phyloP scores from a whole-genome alignment of 2,797 vertebrate species.

The Rhinichthys osculus region DNA sequence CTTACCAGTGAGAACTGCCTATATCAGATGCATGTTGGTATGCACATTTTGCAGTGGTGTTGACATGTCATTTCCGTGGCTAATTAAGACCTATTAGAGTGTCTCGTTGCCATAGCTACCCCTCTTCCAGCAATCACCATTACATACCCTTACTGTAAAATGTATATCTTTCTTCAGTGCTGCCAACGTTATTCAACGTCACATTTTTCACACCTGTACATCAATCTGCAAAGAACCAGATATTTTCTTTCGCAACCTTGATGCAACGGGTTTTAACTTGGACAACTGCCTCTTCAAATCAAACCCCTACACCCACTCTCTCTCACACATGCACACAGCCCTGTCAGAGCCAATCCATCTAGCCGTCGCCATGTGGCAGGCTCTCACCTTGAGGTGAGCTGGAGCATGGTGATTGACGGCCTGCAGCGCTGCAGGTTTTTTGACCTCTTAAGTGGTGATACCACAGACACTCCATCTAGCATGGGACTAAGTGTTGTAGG shows the following conservation, averaged over 20 bases:
- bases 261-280: conserved; percentile 23
- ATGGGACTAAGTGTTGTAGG: conserved; percentile 53
- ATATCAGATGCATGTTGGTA: conserved; percentile 18
- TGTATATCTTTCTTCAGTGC: conserved; percentile 6
- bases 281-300: conserved; percentile 32
- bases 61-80: conserved; percentile 33
- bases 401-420: conserved; percentile 76
- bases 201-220: conserved; percentile 28
- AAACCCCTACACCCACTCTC: conserved; percentile 27
- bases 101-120: conserved; percentile 48
- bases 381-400: conserved; percentile 76
- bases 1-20: background rate
- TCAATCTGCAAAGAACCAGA: background rate
- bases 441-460: conserved; percentile 72
- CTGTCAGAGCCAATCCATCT: conserved; percentile 70
- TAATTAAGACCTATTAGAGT: conserved; percentile 49
- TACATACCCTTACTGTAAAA: conserved; percentile 29
- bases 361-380: conserved; percentile 64
- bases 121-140: conserved; percentile 37
- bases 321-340: conserved; percentile 50
- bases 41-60: conserved; percentile 15
- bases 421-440: conserved; percentile 68
- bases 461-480: conserved; percentile 64
- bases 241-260: conserved; percentile 9
- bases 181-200: background rate